Evolutionary conservation across 2,113 vertebrate genomes (phyloP), one percentile per base, ranked within the genome.

Genomic region (Parotia lawesii): DNA sequence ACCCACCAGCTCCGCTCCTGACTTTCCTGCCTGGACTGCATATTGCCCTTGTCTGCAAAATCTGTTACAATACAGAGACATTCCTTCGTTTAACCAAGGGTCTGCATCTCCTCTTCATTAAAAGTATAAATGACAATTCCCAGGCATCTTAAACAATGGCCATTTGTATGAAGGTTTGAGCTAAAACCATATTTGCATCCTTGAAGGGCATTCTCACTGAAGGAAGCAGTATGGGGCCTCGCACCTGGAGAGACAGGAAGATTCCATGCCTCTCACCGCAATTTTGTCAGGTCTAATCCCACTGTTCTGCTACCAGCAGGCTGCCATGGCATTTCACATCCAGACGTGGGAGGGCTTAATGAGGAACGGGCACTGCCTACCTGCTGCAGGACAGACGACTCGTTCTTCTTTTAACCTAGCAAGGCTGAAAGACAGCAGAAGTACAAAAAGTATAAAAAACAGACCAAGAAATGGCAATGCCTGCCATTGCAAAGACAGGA

Each of bases 131-230:
- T 94, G 95, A 95, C 95, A 96, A 92, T 95, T 79, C 74, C 71
- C 0, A 0, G 71, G 58, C 90, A 86, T 67, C 75, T 96, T 84
- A 91, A 93, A 89, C 93, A 94, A 82, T 81, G 54, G 83, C 29
- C 58, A 37, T 91, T 94, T 95, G 91, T 88, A 64, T 5, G 57
- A 65, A 95, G 47, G 57, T 75, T 83, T 38, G 12, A 78, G 78
- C 54, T 90, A 40, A 85, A 81, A 50, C 20, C 2, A 0, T 71
- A 97, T 96, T 97, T 97, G 95, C 96, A 95, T 97, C 93, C 96
- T 93, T 95, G 95, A 97, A 96, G 96, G 95, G 88, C 93, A 95
- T 93, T 77, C 54, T 75, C 16, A 33, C 66, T 45, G 88, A 91
- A 90, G 5, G 35, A 50, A 96, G 75, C 94, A 0, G 93, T 83